A percentile compares a stretch with the other conserved stretches of the same genome.
Evolutionary conservation across 64 coral and sea anemone species (phyloP).

Genomic region (Stichodactyla mertensii): DNA sequence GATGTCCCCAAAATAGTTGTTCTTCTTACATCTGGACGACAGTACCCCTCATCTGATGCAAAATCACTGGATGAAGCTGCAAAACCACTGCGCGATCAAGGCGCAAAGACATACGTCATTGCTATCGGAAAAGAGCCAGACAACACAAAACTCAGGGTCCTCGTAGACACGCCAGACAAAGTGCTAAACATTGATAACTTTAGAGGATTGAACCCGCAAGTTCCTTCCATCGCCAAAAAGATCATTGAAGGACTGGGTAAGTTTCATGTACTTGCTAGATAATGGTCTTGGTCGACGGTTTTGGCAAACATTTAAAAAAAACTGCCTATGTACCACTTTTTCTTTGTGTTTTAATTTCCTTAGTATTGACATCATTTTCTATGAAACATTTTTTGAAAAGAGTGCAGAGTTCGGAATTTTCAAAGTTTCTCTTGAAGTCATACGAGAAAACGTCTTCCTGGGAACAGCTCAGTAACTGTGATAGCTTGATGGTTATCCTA

Average conservation of each 20-base stretch:
- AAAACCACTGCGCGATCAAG: conserved; percentile 6
- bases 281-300: too few species aligned
- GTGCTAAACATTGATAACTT: background rate
- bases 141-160: background rate
- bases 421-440: too few species aligned
- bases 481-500: too few species aligned
- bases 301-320: too few species aligned
- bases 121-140: conserved; percentile 33
- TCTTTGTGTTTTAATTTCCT: too few species aligned
- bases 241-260: conserved; percentile 61
- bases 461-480: too few species aligned
- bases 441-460: too few species aligned
- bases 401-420: too few species aligned
- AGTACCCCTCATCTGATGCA: background rate
- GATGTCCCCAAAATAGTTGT: conserved; percentile 50
- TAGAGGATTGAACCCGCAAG: conserved; percentile 11
- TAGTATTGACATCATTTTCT: too few species aligned
- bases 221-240: conserved; percentile 34
- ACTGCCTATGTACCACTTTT: too few species aligned
- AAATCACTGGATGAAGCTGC: conserved; percentile 1
- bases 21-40: conserved; percentile 46
- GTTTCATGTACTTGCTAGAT: background rate
- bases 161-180: conserved; percentile 14
- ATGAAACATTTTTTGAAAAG: too few species aligned
- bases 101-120: conserved; percentile 11